Evolutionary conservation across 37 sponge, comb jelly and placozoan genomes (phyloP), one percentile per base, ranked within the genome.

Genomic region (Diacarnus erythraeanus): DNA sequence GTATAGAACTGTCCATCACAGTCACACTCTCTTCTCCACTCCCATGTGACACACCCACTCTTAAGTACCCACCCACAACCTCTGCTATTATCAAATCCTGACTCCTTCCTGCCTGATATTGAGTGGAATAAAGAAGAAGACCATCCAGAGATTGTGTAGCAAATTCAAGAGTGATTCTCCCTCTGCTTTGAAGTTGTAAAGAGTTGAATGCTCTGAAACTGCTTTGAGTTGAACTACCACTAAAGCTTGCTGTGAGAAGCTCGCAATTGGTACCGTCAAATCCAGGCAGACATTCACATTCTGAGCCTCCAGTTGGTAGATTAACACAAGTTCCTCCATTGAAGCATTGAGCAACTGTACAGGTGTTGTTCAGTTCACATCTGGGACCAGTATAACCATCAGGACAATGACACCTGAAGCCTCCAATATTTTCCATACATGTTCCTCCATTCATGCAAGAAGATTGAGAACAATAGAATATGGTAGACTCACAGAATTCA

Each of bases 131-230:
- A 26, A 88, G 67, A 0, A 88, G 72, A 15, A 88, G 75, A 20
- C 89, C 89, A 64, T 72, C 30, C 8, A 30, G 30, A 27, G 54
- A 59, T 15, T 21, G 25, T 25, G 89, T 88, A 22, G 69, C 72
- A 69, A 88, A 82, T 35, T 88, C 75, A 64, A 88, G 65, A 21
- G 51, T 35, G 10, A 88, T 63, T 10, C 1, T 77, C 22, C 83
- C 83, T 21, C 44, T 42, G 3, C 65, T 64, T 27, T 75, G 64
- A 23, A 83, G n/a, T 26, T 59, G 29, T 35, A 88, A 42, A 29
- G 83, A 44, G 21, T 34, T 36, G 58, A 47, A 88, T 23, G 89
- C 83, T 74, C 89, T 63, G 64, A 82, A 88, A 44, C 78, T 83
- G 21, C 38, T 54, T 20, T 31, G 56, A 30, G 75, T 38, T 23